phyloP scores from a whole-genome alignment of 2,113 vertebrate genomes.

The Eptesicus fuscus region DNA sequence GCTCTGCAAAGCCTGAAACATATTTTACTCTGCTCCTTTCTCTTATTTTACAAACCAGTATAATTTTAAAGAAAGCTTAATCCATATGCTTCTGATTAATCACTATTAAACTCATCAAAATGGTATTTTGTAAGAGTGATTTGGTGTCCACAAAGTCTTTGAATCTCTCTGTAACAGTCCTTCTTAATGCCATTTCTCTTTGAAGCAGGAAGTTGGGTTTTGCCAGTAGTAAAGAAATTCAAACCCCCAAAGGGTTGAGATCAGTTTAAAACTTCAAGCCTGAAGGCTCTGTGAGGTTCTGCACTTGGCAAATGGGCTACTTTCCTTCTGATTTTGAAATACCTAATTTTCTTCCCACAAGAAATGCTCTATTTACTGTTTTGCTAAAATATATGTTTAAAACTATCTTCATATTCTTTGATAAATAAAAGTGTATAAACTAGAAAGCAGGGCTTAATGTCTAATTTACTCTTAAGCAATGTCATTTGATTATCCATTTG shows the following conservation, averaged over 20 bases:
- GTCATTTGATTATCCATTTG: background rate
- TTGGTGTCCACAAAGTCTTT: slow-evolving; percentile 57
- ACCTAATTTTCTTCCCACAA: slow-evolving; percentile 49
- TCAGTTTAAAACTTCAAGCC: slow-evolving; percentile 66
- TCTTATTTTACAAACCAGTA: slow-evolving; percentile 46
- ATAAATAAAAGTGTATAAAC: background rate
- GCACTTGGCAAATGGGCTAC: slow-evolving; percentile 45
- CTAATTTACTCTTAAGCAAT: slow-evolving; percentile 25
- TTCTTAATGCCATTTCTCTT: slow-evolving; percentile 69
- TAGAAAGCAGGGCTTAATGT: background rate
- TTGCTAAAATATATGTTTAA: background rate
- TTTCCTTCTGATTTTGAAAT: slow-evolving; percentile 60
- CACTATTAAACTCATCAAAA: slow-evolving; percentile 67
- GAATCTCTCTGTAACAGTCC: slow-evolving; percentile 53
- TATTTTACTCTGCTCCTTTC: background rate
- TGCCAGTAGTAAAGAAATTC: slow-evolving; percentile 75
- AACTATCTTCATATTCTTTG: slow-evolving; percentile 43
- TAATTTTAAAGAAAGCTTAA: slow-evolving; percentile 59
- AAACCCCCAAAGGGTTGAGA: slow-evolving; percentile 70
- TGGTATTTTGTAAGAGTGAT: slow-evolving; percentile 67
- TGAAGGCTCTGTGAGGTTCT: slow-evolving; percentile 53
- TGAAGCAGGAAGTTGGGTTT: slow-evolving; percentile 73
- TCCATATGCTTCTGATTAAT: slow-evolving; percentile 70
- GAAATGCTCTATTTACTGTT: slow-evolving; percentile 47
- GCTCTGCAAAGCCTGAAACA: background rate